Percentiles rank a stretch among this genome's conserved stretches.
phyloP scores from a whole-genome alignment of 2,797 vertebrate species.

The Crenuchus spilurus region DNA sequence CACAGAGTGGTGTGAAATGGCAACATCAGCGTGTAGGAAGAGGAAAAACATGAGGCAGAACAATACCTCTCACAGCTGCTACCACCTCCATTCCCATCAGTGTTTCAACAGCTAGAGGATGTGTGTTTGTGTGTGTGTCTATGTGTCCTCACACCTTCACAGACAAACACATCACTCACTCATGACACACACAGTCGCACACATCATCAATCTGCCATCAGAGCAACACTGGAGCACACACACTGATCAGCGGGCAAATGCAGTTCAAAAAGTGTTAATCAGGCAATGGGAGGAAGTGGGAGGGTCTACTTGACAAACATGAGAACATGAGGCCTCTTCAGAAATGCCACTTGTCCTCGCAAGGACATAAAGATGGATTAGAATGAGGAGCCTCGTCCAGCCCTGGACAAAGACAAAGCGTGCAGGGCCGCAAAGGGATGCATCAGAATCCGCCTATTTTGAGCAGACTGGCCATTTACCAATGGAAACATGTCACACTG shows the following conservation, averaged over 20 bases:
- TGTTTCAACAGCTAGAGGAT: slow-evolving; percentile 42
- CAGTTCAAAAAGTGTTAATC: slow-evolving; percentile 39
- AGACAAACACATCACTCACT: slow-evolving; percentile 52
- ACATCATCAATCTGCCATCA: slow-evolving; percentile 58
- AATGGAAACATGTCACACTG: neutral
- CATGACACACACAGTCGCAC: slow-evolving; percentile 35
- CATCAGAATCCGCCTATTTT: neutral
- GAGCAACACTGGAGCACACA: slow-evolving; percentile 32
- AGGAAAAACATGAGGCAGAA: slow-evolving; percentile 47
- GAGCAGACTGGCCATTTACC: neutral
- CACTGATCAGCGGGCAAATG: slow-evolving; percentile 21
- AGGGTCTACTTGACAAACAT: slow-evolving; percentile 9
- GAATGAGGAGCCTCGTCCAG: neutral
- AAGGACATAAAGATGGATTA: slow-evolving; percentile 20
- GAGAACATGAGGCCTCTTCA: slow-evolving; percentile 7
- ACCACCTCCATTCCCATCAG: slow-evolving; percentile 36
- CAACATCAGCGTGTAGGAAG: slow-evolving; percentile 46
- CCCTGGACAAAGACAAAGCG: neutral
- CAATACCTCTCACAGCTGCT: slow-evolving; percentile 53
- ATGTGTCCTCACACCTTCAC: slow-evolving; percentile 43
- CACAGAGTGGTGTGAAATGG: slow-evolving; percentile 39
- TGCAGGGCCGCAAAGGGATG: neutral
- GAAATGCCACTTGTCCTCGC: neutral
- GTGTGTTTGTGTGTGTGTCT: slow-evolving; percentile 20
- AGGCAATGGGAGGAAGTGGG: slow-evolving; percentile 27